Base-by-base conservation (phyloP, 2,888 invertebrate genomes). In the Epinotia nisella region DNA sequence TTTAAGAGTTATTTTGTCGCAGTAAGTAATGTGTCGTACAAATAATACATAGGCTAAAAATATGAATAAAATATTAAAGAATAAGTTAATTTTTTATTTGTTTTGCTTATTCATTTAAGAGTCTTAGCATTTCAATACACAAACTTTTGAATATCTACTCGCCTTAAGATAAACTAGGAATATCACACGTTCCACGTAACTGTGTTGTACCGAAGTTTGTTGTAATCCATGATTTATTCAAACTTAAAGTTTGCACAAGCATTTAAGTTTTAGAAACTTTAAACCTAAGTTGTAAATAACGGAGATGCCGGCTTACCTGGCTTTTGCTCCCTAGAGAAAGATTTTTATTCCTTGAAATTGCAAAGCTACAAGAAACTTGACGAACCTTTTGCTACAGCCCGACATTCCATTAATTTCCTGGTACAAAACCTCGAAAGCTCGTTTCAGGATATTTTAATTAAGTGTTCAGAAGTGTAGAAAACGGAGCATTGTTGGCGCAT, bases 401-500 rank as follows among this genome's bases (percentile, higher is more conserved):
- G 35, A 13, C 29, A 15, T 62, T 62, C 55, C 61, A 70, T 70
- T 61, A 62, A 69, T 62, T 61, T 61, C 61, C 39, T 55, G 7
- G 35, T 35, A 55, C 55, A 39, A 62, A 56, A 56, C 45, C 21
- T 29, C 53, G 17, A 39, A 7, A 19, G 29, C 55, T n/a, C 53
- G 15, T 21, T 59, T 29, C 19, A 55, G 56, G 64, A 58, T 58
- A 70, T 70, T 64, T 70, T 70, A 70, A 70, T 70, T 64, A 70
- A 64, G 70, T 64, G 64, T 21, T 58, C 19, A 53, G 55, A 66
- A 66, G 66, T 56, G 66, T 55, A 41, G 55, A 41, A 61, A 56
- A 24, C 39, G 41, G 29, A 13, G 66, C 55, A 67, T 61, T 67
- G 55, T 71, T 55, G 21, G 60, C 29, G 3, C 24, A 65, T 41